Evolutionary conservation across 30 jellyfish, hydroid and myxozoan species (phyloP), one percentile per base, ranked within the genome.

Genomic region (Cassiopea xamachana): DNA sequence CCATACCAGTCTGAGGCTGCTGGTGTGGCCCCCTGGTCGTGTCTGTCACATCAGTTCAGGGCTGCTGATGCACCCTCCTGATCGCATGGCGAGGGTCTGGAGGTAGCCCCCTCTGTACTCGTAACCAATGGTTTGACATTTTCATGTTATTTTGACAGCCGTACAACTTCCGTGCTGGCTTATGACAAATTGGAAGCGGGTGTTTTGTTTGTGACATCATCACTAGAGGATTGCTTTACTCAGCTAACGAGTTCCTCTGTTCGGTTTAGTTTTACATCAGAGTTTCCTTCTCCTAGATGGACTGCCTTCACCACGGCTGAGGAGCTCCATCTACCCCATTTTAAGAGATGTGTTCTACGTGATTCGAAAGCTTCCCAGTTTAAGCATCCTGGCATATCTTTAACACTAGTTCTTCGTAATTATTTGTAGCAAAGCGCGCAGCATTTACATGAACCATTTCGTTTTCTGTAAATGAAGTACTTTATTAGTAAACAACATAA

Each of bases 31-130:
- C 82, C 90, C 82, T 82, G 83, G 82, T 82, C 46, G 47, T 48
- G 64, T 82, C 90, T 82, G 90, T 82, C 82, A 82, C 78, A 79
- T 51, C 87, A 79, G 87, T 79, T 76, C 87, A 49, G 90, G 90
- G 83, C 82, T 82, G 82, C 90, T 82, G 90, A 82, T 82, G 90
- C 90, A 12, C 90, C 90, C 82, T 69, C 90, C 82, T 82, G 90
- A 82, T 82, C 90, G 82, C 82, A 14, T 82, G 82, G 82, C 69
- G 82, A 82, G 90, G 90, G 90, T 59, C 90, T 83, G 82, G 90
- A 82, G 90, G 82, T 82, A 83, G 83, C 82, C 90, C 90, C 90
- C 90, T 82, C 90, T 60, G 90, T 44, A 14, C 84, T 82, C 69
- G 46, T 82, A 82, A 9, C 16, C 82, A 60, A 46, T 82, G 82